These are phyloP conservation scores for Copidosoma aretas DNA, from an alignment of 2,888 invertebrate genomes.

Conservation along the genomic window DNA sequence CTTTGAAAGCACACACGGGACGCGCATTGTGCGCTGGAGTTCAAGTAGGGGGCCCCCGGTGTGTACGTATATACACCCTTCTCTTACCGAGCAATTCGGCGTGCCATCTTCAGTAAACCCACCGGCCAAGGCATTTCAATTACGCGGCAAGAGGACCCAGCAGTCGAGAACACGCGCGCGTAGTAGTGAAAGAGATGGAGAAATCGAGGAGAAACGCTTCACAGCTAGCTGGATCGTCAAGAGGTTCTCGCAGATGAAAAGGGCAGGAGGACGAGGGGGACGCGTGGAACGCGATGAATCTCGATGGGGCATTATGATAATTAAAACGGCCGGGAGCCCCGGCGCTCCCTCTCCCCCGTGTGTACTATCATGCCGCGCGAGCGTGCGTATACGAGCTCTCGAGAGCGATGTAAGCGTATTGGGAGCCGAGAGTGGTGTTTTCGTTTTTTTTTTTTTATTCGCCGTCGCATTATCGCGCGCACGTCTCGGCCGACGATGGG, in stretches of 20 bases:
- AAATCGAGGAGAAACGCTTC: constrained; percentile 25
- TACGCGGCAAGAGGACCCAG: neutral
- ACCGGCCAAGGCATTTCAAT: constrained; percentile 19
- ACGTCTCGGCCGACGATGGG: too few species aligned
- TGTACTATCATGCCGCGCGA: neutral
- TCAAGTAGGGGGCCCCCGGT: too few species aligned
- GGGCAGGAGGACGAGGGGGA: constrained; percentile 25
- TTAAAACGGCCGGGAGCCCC: constrained; percentile 27
- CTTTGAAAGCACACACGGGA: too few species aligned
- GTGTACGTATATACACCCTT: neutral
- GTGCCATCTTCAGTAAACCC: neutral
- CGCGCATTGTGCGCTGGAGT: too few species aligned
- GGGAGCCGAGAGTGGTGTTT: constrained; percentile 4
- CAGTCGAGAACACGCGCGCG: neutral
- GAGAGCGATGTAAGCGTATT: constrained; percentile 14
- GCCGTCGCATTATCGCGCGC: neutral
- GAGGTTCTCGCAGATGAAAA: constrained; percentile 8
- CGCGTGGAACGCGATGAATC: constrained; percentile 24
- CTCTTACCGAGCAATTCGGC: neutral
- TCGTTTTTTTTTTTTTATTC: constrained; percentile 3
- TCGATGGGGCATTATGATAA: constrained; percentile 41
- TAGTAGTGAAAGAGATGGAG: neutral
- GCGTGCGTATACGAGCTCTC: neutral
- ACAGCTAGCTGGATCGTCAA: constrained; percentile 25
- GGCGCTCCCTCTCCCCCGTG: neutral